Evolutionary conservation across 1,140 invertebrate species (phyloP).

Genomic region (Helicoverpa armigera): DNA sequence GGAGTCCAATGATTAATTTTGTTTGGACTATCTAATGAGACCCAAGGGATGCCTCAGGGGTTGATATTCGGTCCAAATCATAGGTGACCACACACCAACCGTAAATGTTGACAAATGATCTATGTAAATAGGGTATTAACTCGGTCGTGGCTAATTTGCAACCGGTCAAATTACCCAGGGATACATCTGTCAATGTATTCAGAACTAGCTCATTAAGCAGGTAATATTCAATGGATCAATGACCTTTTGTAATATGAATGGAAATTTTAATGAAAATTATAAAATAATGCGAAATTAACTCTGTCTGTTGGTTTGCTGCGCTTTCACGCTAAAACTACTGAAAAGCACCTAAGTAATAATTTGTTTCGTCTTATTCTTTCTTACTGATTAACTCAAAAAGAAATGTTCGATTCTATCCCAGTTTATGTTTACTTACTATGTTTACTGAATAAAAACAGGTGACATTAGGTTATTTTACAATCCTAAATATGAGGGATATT

Average conservation of each 20-base stretch:
- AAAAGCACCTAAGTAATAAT: no score
- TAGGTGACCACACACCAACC: conserved; percentile 9
- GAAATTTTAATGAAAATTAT: no score
- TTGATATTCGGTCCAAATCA: conserved; percentile 30
- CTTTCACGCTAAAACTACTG: not conserved
- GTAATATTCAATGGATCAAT: not conserved
- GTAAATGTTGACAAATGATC: conserved; percentile 44
- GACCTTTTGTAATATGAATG: not conserved
- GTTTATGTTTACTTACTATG: no score
- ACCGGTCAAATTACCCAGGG: conserved; percentile 17
- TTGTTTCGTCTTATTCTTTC: no score
- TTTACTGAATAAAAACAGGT: no score
- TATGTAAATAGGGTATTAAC: conserved; percentile 30
- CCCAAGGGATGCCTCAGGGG: not conserved
- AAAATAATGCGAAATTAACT: no score
- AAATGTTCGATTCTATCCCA: no score
- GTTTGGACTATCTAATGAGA: not conserved
- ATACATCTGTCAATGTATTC: conserved; percentile 19
- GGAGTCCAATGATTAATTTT: conserved; percentile 7
- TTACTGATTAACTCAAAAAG: no score
- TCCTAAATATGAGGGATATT: no score
- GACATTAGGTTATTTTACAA: no score
- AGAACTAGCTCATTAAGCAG: not conserved
- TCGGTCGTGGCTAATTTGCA: conserved; percentile 35
- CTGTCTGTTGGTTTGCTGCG: no score